Evolutionary conservation across 2,797 vertebrate genomes (phyloP).

Genomic region (Poecilia velifera): DNA sequence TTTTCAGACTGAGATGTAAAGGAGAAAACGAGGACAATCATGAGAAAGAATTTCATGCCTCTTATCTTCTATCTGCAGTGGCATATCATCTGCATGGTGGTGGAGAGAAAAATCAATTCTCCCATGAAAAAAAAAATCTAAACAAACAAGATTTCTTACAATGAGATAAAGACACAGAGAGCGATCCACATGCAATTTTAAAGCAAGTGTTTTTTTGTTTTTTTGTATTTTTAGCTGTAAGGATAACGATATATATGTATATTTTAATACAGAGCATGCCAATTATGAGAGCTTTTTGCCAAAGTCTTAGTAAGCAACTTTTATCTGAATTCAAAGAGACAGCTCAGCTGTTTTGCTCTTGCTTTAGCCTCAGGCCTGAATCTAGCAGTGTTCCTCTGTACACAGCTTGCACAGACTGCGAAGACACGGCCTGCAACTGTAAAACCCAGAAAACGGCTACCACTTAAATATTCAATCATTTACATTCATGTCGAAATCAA

Average conservation of each 20-base stretch:
- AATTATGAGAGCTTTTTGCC: conserved; percentile 56
- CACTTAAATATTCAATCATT: conserved; percentile 20
- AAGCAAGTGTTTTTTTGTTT: background rate
- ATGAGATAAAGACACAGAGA: conserved; percentile 26
- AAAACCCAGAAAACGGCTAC: conserved; percentile 24
- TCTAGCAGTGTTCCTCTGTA: conserved; percentile 50
- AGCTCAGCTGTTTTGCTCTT: conserved; percentile 71
- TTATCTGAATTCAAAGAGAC: conserved; percentile 57
- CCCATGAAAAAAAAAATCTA: conserved; percentile 45
- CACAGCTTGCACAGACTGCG: conserved; percentile 35
- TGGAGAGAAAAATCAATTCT: conserved; percentile 69
- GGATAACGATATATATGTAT: conserved; percentile 31
- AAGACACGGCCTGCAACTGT: conserved; percentile 31
- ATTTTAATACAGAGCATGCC: conserved; percentile 41
- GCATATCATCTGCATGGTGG: conserved; percentile 43
- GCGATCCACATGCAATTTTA: conserved; percentile 6
- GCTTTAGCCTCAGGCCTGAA: conserved; percentile 63
- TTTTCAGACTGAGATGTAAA: conserved; percentile 64
- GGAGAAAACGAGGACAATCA: conserved; percentile 50
- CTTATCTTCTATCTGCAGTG: conserved; percentile 58
- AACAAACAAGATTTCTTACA: conserved; percentile 60
- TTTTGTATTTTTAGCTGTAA: conserved; percentile 9
- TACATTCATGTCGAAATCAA: conserved; percentile 23
- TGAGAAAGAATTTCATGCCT: conserved; percentile 58
- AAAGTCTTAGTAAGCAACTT: conserved; percentile 71